Conservation (phyloP, 2,113 vertebrate species). For the Pterophyllum scalare region DNA sequence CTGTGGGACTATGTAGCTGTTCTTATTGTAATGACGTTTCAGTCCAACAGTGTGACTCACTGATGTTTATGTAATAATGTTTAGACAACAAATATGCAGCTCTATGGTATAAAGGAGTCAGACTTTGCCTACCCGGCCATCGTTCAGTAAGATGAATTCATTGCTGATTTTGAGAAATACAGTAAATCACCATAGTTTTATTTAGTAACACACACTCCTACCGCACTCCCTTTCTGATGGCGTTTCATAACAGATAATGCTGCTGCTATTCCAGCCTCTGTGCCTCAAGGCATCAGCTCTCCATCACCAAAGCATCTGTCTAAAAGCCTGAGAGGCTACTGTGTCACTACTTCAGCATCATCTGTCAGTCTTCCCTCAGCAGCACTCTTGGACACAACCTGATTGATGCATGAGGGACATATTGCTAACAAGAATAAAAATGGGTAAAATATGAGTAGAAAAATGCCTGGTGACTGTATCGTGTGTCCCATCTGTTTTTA, state of each 20-base stretch:
- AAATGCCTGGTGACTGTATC: constrained; percentile 13
- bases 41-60: neutral
- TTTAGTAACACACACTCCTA: neutral
- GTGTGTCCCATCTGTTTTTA: constrained; percentile 14
- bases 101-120: neutral
- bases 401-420: constrained; percentile 12
- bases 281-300: constrained; percentile 18
- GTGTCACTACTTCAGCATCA: constrained; percentile 40
- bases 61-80: constrained; percentile 19
- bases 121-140: neutral
- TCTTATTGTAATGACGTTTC: neutral
- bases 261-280: constrained; percentile 1
- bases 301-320: constrained; percentile 36
- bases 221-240: neutral
- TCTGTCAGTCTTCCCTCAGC: constrained; percentile 34
- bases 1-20: neutral
- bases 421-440: constrained; percentile 43
- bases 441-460: constrained; percentile 10
- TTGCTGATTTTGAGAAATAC: neutral
- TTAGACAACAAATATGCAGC: constrained; percentile 16
- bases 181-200: neutral
- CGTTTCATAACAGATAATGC: neutral
- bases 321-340: constrained; percentile 40
- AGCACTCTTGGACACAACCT: constrained; percentile 11
- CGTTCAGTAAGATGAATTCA: neutral